These are phyloP conservation scores for Coturnix japonica DNA, from an alignment of 2,113 vertebrate genomes.

Conservation along the genomic window DNA sequence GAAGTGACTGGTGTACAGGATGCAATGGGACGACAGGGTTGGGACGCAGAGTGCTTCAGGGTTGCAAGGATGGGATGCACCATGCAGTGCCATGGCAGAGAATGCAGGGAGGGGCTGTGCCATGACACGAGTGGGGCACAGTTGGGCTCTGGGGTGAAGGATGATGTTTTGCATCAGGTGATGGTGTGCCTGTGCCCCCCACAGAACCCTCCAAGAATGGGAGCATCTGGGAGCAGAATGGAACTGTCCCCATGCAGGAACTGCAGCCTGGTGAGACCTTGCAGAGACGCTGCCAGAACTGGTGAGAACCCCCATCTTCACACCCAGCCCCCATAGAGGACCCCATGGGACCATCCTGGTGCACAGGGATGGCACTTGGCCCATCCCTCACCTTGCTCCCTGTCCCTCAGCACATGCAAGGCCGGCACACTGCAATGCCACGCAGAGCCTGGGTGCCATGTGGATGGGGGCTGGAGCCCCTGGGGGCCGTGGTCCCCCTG, in stretches of 20 bases:
- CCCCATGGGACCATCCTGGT: not conserved
- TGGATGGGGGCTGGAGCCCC: constrained; percentile 81
- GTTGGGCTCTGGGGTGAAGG: not conserved
- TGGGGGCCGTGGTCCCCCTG: constrained; percentile 86
- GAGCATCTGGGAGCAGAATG: constrained; percentile 72
- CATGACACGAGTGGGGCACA: too few relatives aligned
- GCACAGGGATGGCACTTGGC: not conserved
- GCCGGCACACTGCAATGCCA: constrained; percentile 79
- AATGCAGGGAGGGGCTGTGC: not conserved
- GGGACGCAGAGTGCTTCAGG: too few relatives aligned
- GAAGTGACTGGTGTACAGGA: too few relatives aligned
- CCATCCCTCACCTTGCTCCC: not conserved
- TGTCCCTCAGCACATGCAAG: constrained; percentile 81
- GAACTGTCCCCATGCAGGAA: constrained; percentile 75
- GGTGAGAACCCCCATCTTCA: constrained; percentile 71
- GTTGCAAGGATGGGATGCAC: not conserved
- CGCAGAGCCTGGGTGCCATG: constrained; percentile 78
- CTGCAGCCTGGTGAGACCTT: constrained; percentile 81
- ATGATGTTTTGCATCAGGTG: not conserved
- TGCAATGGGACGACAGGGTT: not conserved
- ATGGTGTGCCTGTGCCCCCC: not conserved
- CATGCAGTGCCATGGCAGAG: not conserved
- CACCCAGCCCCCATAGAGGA: not conserved
- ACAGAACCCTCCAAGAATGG: constrained; percentile 56
- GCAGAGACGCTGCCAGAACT: constrained; percentile 82